phyloP scores from a whole-genome alignment of 1,140 invertebrate species.

The Argopecten irradians region DNA sequence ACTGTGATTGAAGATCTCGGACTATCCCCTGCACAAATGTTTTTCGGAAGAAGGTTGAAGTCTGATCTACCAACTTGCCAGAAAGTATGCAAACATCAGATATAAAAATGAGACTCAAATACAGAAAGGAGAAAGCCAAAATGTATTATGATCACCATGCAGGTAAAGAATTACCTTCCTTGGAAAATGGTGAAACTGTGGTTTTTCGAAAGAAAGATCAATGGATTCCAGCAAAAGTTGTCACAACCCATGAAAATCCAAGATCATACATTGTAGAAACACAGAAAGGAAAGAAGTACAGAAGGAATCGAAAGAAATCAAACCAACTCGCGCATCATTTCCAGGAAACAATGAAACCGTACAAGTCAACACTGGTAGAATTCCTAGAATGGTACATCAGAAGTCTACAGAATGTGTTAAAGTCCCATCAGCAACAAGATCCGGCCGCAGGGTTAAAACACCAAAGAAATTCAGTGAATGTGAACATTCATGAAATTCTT shows the following conservation, averaged over 20 bases:
- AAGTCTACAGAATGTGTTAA: too few species aligned
- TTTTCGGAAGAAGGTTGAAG: constrained; percentile 27
- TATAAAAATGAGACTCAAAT: constrained; percentile 11
- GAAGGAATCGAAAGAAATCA: too few species aligned
- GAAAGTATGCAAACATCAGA: too few species aligned
- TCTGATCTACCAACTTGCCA: constrained; percentile 27
- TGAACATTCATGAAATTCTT: too few species aligned
- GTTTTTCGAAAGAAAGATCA: neutral
- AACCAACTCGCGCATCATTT: too few species aligned
- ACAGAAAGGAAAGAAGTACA: neutral
- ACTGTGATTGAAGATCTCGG: constrained; percentile 26
- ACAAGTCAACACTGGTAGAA: too few species aligned
- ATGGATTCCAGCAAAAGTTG: constrained; percentile 22
- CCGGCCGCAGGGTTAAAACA: too few species aligned
- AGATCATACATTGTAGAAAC: constrained; percentile 25
- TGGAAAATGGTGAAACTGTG: neutral
- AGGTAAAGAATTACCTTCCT: neutral
- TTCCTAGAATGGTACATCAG: too few species aligned
- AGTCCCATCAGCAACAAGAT: too few species aligned
- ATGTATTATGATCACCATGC: neutral
- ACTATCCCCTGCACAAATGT: constrained; percentile 40
- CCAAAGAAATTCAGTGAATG: too few species aligned
- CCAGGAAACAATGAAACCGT: too few species aligned
- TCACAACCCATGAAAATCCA: constrained; percentile 8
- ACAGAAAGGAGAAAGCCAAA: neutral